Evolutionary conservation across 2,113 vertebrate genomes (phyloP).

Genomic region (Corapipo altera): DNA sequence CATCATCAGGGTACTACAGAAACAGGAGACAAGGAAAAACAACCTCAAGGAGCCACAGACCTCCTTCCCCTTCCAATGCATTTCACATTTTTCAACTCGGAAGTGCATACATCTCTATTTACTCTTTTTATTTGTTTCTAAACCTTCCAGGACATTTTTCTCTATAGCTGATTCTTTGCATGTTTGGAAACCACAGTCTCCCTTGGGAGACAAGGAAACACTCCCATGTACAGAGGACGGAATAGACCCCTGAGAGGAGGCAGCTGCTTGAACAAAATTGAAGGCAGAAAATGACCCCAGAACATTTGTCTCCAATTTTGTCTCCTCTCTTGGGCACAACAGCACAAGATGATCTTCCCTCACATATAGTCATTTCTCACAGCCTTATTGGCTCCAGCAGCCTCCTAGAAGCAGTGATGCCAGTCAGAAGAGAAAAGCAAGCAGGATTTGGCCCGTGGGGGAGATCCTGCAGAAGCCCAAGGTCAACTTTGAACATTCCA

Average conservation of each 20-base stretch:
- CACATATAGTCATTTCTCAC: not conserved
- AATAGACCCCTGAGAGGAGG: not conserved
- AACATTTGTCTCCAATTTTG: not conserved
- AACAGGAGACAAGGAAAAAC: not conserved
- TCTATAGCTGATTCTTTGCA: not conserved
- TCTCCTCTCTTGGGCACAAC: not conserved
- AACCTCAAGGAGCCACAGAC: not conserved
- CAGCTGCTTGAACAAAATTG: not conserved
- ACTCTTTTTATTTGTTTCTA: not conserved
- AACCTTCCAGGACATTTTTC: not conserved
- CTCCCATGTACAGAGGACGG: fast-evolving
- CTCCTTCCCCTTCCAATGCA: not conserved
- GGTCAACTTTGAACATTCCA: not conserved
- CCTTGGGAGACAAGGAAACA: not conserved
- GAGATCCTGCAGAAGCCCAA: not conserved
- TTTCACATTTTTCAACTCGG: not conserved
- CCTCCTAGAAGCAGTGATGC: not conserved
- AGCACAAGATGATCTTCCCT: not conserved
- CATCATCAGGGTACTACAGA: conserved; percentile 62
- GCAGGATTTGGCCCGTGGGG: not conserved
- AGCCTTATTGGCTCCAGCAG: not conserved
- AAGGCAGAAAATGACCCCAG: not conserved
- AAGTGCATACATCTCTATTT: not conserved
- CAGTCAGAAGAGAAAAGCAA: not conserved
- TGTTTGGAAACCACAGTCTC: not conserved